phyloP scores from a whole-genome alignment of 2,113 vertebrate species.

The Podilymbus podiceps region DNA sequence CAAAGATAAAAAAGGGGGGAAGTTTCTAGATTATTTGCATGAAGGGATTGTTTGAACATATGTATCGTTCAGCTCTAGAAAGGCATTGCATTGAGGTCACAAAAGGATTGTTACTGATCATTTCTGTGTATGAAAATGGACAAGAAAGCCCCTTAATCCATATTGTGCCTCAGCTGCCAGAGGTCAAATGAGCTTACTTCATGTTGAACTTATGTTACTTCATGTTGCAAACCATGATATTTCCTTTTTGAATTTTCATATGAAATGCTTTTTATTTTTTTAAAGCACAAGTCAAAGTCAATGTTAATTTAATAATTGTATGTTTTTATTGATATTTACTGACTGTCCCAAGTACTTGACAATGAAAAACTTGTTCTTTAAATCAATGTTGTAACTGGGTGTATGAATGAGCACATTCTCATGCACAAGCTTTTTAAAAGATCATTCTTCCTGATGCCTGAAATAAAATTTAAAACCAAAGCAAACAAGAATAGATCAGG shows the following conservation, averaged over 20 bases:
- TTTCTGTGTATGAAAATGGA: background rate
- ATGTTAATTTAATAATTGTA: constrained; percentile 23
- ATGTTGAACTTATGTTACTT: background rate
- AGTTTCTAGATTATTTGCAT: background rate
- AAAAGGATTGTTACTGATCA: background rate
- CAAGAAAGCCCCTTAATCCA: background rate
- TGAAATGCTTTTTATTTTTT: constrained; percentile 14
- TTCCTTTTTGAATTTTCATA: constrained; percentile 52
- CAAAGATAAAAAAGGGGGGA: background rate
- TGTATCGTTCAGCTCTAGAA: background rate
- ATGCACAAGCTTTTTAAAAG: constrained; percentile 71
- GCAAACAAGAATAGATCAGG: constrained; percentile 47
- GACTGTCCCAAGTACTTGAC: background rate
- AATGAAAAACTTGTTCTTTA: constrained; percentile 29
- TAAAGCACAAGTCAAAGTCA: constrained; percentile 25
- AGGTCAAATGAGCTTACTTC: constrained; percentile 5
- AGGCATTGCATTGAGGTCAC: background rate
- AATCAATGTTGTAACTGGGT: constrained; percentile 9
- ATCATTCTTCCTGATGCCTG: constrained; percentile 59
- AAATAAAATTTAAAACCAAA: constrained; percentile 70
- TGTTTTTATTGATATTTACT: constrained; percentile 2
- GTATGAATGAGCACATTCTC: constrained; percentile 54
- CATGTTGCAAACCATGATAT: background rate
- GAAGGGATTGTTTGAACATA: background rate
- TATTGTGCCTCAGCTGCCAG: background rate